Evolutionary conservation across 2,888 invertebrate genomes (phyloP), one percentile per base, ranked within the genome.

Genomic region (Cabera pusaria): DNA sequence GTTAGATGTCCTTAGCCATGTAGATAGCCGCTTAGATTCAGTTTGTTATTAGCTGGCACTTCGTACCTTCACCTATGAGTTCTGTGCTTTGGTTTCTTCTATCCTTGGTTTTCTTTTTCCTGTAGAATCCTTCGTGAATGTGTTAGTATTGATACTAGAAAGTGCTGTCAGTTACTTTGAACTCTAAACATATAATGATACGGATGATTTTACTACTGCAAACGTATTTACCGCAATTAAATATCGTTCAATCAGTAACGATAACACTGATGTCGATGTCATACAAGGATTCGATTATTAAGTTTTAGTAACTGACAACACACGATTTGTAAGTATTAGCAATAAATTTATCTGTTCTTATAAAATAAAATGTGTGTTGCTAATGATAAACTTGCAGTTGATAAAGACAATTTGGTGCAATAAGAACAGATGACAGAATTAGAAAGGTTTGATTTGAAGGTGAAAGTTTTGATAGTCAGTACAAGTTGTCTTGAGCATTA

Each of bases 21-120:
- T 85, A 82, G 81, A 44, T 85, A 81, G 85, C 47, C 18, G 87
- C 87, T 88, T 88, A 56, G 63, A 78, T 83, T 85, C 44, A 39
- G 73, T 84, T 79, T 43, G 54, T 81, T 87, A 73, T 68, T 87
- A 88, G 88, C 79, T 82, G 79, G 88, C 88, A 88, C 88, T 84
- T 80, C 63, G 75, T 75, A 78, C 72, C 71, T 41, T 41, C 87
- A 88, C 87, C 67, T 73, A 82, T 87, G 57, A 66, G 76, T 86
- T 82, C 52, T 52, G 12, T 29, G 74, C 76, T 72, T 76, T 60
- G 36, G 46, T 76, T 80, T 75, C 67, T 72, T 59, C 76, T 67
- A 55, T 68, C 57, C 62, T 69, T 61, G 41, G 20, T 42, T 68
- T 73, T 60, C 59, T 77, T 77, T 73, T 66, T 78, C 78, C 77